These are phyloP conservation scores for Pantherophis alleghaniensis DNA, from an alignment of 2,797 vertebrate species.

Conservation along the genomic window DNA sequence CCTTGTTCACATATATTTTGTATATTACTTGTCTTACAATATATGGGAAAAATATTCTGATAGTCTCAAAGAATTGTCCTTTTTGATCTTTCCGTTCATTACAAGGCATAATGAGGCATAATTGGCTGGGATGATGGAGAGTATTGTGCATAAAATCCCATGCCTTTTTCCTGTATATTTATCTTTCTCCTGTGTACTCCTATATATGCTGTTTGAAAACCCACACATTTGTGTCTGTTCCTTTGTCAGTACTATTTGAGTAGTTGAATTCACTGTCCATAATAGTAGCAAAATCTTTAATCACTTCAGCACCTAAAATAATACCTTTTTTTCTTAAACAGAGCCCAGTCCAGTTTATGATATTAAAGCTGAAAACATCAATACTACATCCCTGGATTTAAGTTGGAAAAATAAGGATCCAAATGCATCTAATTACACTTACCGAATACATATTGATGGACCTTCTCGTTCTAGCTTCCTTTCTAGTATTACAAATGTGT, in stretches of 20 bases:
- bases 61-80: no score
- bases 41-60: no score
- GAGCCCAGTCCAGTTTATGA: no score
- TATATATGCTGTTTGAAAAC: not conserved
- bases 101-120: no score
- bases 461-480: no score
- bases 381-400: no score
- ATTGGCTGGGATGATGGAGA: not conserved
- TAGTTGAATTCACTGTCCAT: not conserved
- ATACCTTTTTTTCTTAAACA: not conserved
- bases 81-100: no score
- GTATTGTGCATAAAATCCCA: not conserved
- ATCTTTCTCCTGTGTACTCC: not conserved
- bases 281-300: not conserved
- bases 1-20: not conserved
- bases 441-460: no score
- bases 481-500: no score
- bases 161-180: not conserved
- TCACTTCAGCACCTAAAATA: not conserved
- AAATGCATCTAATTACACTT: no score
- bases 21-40: not conserved
- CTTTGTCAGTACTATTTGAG: not conserved
- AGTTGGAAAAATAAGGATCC: no score
- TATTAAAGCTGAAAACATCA: no score
- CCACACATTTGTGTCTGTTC: not conserved